Conservation (phyloP, 2,797 vertebrate species). For the Enteromius thamalakanensis region DNA sequence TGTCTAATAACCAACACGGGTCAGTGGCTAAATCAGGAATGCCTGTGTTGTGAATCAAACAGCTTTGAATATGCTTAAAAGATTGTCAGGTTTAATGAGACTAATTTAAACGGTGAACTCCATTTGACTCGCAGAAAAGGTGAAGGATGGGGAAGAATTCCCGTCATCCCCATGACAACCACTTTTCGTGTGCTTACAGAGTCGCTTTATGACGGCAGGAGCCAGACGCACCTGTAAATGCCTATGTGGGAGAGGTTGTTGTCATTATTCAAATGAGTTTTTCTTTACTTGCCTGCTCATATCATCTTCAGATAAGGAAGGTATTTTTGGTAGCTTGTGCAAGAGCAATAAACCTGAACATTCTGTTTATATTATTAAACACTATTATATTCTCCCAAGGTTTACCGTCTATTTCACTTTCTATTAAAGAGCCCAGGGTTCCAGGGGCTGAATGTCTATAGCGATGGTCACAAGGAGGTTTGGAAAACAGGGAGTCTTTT, state of each 20-base stretch:
- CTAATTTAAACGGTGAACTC: slow-evolving; percentile 4
- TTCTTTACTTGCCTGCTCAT: neutral
- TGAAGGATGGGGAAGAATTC: slow-evolving; percentile 3
- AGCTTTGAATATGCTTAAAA: slow-evolving; percentile 19
- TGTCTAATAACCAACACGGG: slow-evolving; percentile 2
- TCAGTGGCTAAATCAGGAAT: slow-evolving; percentile 22
- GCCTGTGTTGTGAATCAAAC: slow-evolving; percentile 41
- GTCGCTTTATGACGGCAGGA: neutral
- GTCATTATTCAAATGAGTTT: slow-evolving; percentile 22
- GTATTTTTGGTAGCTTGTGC: neutral
- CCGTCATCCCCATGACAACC: slow-evolving; percentile 49
- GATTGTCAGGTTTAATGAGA: slow-evolving; percentile 11
- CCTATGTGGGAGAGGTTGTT: slow-evolving; percentile 1
- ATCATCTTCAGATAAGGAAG: neutral
- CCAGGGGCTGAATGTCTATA: neutral
- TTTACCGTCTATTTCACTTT: neutral
- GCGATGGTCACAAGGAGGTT: slow-evolving; percentile 4
- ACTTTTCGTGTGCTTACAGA: slow-evolving; percentile 34
- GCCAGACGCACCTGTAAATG: neutral
- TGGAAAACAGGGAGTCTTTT: slow-evolving; percentile 3
- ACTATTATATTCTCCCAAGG: too few species aligned
- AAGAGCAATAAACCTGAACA: neutral
- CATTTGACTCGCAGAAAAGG: neutral
- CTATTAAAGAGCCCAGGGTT: neutral
- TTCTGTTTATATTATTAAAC: neutral